Conservation (phyloP, 2,888 invertebrate genomes). For the Athrips mouffetella region DNA sequence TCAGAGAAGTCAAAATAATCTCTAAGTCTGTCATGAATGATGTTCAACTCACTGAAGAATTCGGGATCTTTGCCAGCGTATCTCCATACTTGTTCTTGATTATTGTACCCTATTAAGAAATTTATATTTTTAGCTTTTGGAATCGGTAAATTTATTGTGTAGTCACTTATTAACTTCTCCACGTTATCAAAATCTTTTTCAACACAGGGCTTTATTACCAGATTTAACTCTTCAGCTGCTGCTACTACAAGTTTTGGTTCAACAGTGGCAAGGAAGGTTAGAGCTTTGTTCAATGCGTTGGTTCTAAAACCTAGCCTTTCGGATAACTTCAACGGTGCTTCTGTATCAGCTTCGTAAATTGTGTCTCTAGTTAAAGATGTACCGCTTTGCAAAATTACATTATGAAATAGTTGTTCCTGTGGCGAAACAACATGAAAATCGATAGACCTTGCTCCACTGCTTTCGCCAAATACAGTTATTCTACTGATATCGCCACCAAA, state of each 20-base stretch:
- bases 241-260: conserved; percentile 35
- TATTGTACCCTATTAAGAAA: conserved; percentile 46
- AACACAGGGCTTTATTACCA: conserved; percentile 41
- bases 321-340: conserved; percentile 40
- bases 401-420: conserved; percentile 38
- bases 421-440: conserved; percentile 44
- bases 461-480: conserved; percentile 46
- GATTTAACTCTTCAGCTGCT: conserved; percentile 20
- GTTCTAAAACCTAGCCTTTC: conserved; percentile 34
- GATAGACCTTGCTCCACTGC: conserved; percentile 44
- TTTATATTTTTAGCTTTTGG: conserved; percentile 40
- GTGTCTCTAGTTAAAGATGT: conserved; percentile 35
- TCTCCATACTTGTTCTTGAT: conserved; percentile 33
- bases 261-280: conserved; percentile 32
- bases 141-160: conserved; percentile 35
- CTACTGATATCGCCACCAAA: conserved; percentile 49
- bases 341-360: conserved; percentile 33
- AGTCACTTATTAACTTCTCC: conserved; percentile 38
- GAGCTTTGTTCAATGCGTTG: conserved; percentile 32
- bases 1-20: conserved; percentile 28
- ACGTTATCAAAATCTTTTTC: conserved; percentile 43
- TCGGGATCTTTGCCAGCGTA: conserved; percentile 26
- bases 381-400: conserved; percentile 47
- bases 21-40: conserved; percentile 27
- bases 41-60: conserved; percentile 28